Conservation (phyloP, 2,113 vertebrate species). For the Stigmatopora nigra region DNA sequence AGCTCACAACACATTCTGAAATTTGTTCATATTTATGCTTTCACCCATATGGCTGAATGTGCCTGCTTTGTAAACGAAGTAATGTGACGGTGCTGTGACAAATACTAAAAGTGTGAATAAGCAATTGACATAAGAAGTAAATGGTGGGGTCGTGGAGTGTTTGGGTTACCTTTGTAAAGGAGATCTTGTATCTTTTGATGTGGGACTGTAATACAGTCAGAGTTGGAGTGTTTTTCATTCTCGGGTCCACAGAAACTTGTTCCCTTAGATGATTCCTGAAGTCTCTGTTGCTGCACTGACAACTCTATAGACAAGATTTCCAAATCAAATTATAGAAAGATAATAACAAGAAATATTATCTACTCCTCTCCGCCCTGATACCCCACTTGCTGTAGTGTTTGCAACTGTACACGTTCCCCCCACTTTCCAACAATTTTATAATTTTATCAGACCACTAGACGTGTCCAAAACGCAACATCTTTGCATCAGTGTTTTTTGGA, state of each 20-base stretch:
- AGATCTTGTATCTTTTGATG: conserved; percentile 70
- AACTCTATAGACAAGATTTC: conserved; percentile 61
- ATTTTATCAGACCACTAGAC: too few relatives aligned
- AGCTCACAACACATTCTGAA: conserved; percentile 30
- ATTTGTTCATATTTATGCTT: conserved; percentile 13
- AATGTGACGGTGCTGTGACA: not conserved
- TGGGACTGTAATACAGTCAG: conserved; percentile 74
- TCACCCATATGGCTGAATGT: conserved; percentile 6
- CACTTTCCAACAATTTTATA: too few relatives aligned
- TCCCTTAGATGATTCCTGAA: conserved; percentile 39
- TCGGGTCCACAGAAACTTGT: conserved; percentile 53
- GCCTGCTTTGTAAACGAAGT: conserved; percentile 12
- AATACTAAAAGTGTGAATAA: conserved; percentile 9
- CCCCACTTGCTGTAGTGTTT: too few relatives aligned
- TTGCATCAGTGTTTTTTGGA: too few relatives aligned
- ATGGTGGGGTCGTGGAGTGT: conserved; percentile 3
- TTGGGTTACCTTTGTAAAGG: conserved; percentile 65
- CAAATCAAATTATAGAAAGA: not conserved
- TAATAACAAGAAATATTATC: too few relatives aligned
- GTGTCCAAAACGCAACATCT: too few relatives aligned
- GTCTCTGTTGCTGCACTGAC: conserved; percentile 67
- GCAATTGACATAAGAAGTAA: not conserved
- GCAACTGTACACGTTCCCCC: too few relatives aligned
- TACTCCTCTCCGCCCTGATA: too few relatives aligned
- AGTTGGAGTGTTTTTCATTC: conserved; percentile 17